Percentiles rank a stretch among this genome's conserved stretches.
These are phyloP conservation scores for Plagodis pulveraria DNA, from an alignment of 2,888 invertebrate species.

Conservation along the genomic window DNA sequence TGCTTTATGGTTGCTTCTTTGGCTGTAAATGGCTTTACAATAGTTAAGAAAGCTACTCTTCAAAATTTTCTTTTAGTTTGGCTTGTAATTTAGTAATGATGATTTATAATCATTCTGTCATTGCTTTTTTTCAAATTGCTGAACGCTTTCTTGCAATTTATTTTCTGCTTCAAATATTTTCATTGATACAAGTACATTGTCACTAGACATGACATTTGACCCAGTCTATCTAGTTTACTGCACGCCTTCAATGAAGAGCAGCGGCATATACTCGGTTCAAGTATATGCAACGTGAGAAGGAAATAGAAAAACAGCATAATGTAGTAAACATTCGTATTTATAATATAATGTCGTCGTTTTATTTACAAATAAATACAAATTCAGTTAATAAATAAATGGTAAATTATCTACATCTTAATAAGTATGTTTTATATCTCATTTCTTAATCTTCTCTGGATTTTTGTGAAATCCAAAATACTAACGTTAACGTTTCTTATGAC, in stretches of 20 bases:
- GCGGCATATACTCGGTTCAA: background rate
- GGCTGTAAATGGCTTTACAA: no score
- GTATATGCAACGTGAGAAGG: slow-evolving; percentile 23
- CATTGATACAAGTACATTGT: no score
- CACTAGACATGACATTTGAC: slow-evolving; percentile 11
- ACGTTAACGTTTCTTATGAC: slow-evolving; percentile 79
- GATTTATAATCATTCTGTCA: no score
- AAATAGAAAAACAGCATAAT: slow-evolving; percentile 77
- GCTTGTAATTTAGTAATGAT: no score
- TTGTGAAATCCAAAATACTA: slow-evolving; percentile 82
- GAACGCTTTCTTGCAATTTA: no score
- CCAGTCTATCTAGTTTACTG: slow-evolving; percentile 10
- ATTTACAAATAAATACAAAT: slow-evolving; percentile 86
- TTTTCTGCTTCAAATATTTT: no score
- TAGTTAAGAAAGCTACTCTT: no score
- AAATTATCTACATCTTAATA: slow-evolving; percentile 85
- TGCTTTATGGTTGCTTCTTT: no score
- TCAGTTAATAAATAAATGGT: slow-evolving; percentile 86
- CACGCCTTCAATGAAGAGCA: slow-evolving; percentile 1
- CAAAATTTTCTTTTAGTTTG: no score
- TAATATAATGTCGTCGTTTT: slow-evolving; percentile 84
- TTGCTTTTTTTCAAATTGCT: no score
- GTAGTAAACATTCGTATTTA: slow-evolving; percentile 85
- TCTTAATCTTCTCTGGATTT: slow-evolving; percentile 83
- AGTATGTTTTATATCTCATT: slow-evolving; percentile 84